Conservation (phyloP, 2,113 vertebrate genomes). For the Erythrocercus mccallii region DNA sequence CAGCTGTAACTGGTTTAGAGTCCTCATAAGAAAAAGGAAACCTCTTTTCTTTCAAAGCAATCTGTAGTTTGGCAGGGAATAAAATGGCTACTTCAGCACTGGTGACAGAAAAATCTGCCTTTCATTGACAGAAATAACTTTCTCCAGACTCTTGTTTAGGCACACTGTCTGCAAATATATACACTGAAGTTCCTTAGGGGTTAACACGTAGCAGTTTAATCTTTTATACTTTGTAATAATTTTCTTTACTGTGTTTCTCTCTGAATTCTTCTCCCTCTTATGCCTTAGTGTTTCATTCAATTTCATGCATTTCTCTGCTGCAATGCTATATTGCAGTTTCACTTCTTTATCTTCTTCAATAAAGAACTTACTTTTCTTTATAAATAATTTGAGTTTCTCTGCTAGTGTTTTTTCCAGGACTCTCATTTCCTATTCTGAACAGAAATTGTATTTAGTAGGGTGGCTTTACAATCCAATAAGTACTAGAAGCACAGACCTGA, state of each 20-base stretch:
- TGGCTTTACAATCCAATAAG: not conserved
- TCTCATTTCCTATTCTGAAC: not conserved
- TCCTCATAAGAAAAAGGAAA: not conserved
- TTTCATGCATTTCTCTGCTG: not conserved
- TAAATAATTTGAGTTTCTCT: not conserved
- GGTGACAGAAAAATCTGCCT: conserved; percentile 33
- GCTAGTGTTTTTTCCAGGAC: not conserved
- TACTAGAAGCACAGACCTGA: not conserved
- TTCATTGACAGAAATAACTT: conserved; percentile 23
- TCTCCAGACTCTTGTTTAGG: not conserved
- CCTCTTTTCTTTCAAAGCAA: conserved; percentile 2
- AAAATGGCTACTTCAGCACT: conserved; percentile 27
- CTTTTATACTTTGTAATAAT: not conserved
- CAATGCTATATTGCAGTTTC: not conserved
- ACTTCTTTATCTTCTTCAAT: not conserved
- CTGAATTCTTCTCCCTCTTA: not conserved
- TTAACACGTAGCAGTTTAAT: not conserved
- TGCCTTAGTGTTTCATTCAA: not conserved
- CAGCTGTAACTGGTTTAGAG: conserved; percentile 55
- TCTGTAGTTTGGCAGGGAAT: conserved; percentile 39
- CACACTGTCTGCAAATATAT: not conserved
- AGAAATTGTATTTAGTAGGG: not conserved
- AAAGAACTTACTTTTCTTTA: not conserved
- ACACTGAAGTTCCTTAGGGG: not conserved
- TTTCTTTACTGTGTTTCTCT: not conserved